A percentile compares a stretch with the other conserved stretches of the same genome.
Conservation (phyloP, 2,888 invertebrate species). For the Cephus pygmeus region DNA sequence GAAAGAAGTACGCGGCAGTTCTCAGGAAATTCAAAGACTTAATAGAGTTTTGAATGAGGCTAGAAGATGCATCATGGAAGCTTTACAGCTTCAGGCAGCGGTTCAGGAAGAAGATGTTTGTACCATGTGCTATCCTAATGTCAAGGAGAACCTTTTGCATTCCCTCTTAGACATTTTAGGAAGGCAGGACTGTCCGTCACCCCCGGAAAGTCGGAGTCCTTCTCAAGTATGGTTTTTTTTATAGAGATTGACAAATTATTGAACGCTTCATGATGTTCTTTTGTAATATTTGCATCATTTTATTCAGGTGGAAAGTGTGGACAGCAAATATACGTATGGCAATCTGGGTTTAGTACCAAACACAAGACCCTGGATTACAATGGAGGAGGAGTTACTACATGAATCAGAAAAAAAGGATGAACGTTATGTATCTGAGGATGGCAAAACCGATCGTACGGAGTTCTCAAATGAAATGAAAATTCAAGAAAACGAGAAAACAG, state of each 20-base stretch:
- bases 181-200: constrained; percentile 7
- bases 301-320: not conserved
- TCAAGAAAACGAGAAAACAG: not conserved
- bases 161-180: constrained; percentile 54
- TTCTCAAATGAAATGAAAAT: not conserved
- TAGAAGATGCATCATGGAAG: constrained; percentile 45
- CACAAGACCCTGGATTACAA: not conserved
- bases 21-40: constrained; percentile 70
- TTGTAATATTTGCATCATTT: not conserved
- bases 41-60: constrained; percentile 73
- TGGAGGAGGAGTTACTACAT: constrained; percentile 10
- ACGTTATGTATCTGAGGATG: constrained; percentile 8
- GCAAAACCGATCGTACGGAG: constrained; percentile 5
- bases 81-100: constrained; percentile 39
- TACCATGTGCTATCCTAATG: constrained; percentile 38
- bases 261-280: not conserved
- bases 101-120: constrained; percentile 38
- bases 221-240: constrained; percentile 4
- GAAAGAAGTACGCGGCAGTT: constrained; percentile 66
- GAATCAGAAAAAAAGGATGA: constrained; percentile 14
- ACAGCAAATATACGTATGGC: constrained; percentile 14
- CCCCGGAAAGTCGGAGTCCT: constrained; percentile 2
- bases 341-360: constrained; percentile 20
- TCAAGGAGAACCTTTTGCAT: constrained; percentile 51
- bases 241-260: not conserved